These are phyloP conservation scores for Rhipidura dahli DNA, from an alignment of 2,113 vertebrate species.

Conservation along the genomic window DNA sequence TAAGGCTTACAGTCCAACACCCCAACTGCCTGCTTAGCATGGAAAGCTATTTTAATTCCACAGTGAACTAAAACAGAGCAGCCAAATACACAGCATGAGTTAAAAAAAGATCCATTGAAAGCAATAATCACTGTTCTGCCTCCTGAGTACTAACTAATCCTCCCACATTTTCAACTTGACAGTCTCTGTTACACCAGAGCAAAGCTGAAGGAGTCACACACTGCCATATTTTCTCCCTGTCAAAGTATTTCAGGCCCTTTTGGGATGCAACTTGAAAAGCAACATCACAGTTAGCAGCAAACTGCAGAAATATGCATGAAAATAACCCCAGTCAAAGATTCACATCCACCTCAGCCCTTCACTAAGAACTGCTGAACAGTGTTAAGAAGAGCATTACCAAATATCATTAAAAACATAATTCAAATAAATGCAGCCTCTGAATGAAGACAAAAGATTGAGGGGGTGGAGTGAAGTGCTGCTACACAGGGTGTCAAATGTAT, in stretches of 20 bases:
- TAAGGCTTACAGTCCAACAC: too few species aligned
- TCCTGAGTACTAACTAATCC: slow-evolving; percentile 14
- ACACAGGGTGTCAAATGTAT: background rate
- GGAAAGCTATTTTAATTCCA: background rate
- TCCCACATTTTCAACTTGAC: background rate
- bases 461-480: background rate
- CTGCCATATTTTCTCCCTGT: background rate
- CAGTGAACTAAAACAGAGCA: background rate
- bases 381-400: background rate
- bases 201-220: background rate
- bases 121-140: slow-evolving; percentile 21
- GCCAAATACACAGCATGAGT: slow-evolving; percentile 1
- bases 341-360: background rate
- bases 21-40: background rate
- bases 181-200: background rate
- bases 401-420: background rate
- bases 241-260: background rate
- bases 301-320: background rate
- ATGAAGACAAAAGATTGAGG: background rate
- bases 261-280: background rate
- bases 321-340: background rate
- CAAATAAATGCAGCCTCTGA: background rate
- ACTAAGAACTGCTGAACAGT: background rate
- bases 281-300: background rate
- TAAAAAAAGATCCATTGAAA: slow-evolving; percentile 38